A percentile compares a stretch with the other conserved stretches of the same genome.
phyloP scores from a whole-genome alignment of 1,140 invertebrate species.

The Pectinophora gossypiella region DNA sequence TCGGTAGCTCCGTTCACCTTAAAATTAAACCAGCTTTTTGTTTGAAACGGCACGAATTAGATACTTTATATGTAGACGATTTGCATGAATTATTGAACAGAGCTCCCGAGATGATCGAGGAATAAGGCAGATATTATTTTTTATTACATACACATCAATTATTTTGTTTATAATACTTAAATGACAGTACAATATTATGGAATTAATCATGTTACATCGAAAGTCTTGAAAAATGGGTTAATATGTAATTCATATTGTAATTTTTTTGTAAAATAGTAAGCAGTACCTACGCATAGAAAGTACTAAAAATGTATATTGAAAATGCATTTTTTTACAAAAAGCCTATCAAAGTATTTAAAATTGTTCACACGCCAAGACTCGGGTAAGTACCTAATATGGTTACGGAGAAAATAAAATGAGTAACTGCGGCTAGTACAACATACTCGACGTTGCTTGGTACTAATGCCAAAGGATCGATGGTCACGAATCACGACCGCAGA shows the following conservation, averaged over 20 bases:
- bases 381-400: not conserved
- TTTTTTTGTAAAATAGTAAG: too few relatives aligned
- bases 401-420: not conserved
- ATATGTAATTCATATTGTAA: too few relatives aligned
- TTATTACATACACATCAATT: too few relatives aligned
- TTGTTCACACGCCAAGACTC: slow-evolving; percentile 10
- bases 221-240: too few relatives aligned
- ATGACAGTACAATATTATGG: too few relatives aligned
- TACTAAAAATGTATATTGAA: too few relatives aligned
- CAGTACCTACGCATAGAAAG: too few relatives aligned
- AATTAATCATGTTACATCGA: too few relatives aligned
- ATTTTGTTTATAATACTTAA: too few relatives aligned
- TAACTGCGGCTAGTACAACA: not conserved
- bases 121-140: not conserved
- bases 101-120: not conserved
- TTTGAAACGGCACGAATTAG: slow-evolving; percentile 58
- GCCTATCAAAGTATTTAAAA: too few relatives aligned
- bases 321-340: too few relatives aligned
- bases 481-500: not conserved
- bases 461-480: not conserved
- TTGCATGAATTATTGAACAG: slow-evolving; percentile 23
- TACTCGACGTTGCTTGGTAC: not conserved
- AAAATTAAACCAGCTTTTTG: slow-evolving; percentile 62
- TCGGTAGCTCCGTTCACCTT: slow-evolving; percentile 54
- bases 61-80: slow-evolving; percentile 54